Base-by-base conservation (phyloP, 2,797 vertebrate species). In the Sphenodon punctatus region DNA sequence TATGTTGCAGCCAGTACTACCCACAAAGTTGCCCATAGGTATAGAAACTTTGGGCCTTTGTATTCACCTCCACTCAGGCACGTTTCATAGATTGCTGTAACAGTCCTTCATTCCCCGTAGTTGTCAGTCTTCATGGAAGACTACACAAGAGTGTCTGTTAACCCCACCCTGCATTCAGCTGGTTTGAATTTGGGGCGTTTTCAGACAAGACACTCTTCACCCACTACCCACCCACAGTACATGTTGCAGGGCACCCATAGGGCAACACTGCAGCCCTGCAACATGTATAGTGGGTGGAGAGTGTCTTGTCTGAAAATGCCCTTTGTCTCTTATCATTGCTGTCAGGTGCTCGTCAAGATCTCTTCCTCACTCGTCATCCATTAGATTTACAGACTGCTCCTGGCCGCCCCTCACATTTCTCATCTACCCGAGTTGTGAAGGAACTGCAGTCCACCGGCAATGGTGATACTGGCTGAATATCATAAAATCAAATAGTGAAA, bases 301-400 rank as follows among this genome's bases (percentile, higher is more conserved):
- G n/a, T n/a, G n/a, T n/a, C n/a, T n/a, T n/a, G n/a, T n/a, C n/a
- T n/a, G n/a, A n/a, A n/a, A n/a, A n/a, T n/a, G n/a, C n/a, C n/a
- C n/a, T 11, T 82, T 75, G 84, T 84, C 84, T 64, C 75, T 82
- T 85, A 84, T 72, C 60, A 71, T 67, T 56, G 25, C 32, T 74
- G 56, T 75, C 67, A 53, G 69, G 84, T 60, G 75, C 23, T 82
- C 79, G 78, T 73, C 88, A 87, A 39, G 51, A 51, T 4, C 16
- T 51, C 12, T 25, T 48, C n/a, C n/a, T 51, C 34, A 77, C 0
- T 4, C 25, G 68, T 49, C 78, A 55, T 65, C 22, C 46, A 70
- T 64, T 64, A 76, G 67, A 45, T 4, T 36, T 32, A 56, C 4
- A 46, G 63, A 67, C 30, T 3, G 5, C 12, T 34, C 86, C 36